Percentiles rank a stretch among this genome's conserved stretches.
Conservation (phyloP, 2,888 invertebrate species). For the Xylota sylvarum region DNA sequence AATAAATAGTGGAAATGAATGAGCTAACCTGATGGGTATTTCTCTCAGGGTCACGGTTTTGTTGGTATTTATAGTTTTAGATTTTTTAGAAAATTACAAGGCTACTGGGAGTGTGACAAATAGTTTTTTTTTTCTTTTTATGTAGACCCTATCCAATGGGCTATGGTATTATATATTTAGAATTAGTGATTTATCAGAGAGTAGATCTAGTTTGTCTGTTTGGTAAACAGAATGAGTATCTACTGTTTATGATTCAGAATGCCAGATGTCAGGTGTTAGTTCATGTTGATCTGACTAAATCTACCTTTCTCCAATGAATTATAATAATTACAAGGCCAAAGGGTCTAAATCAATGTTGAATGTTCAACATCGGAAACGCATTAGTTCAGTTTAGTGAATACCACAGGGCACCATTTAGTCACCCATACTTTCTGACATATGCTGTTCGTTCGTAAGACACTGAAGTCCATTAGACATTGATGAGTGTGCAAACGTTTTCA, state of each 20-base stretch:
- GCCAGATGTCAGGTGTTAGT: background rate
- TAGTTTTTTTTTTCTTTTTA: background rate
- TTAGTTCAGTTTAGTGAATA: too few relatives aligned
- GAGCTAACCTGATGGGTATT: constrained; percentile 46
- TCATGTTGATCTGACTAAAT: background rate
- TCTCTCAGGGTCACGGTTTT: constrained; percentile 40
- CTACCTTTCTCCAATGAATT: too few relatives aligned
- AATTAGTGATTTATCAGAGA: background rate
- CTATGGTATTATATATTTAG: background rate
- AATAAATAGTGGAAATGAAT: constrained; percentile 18
- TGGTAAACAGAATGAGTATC: background rate
- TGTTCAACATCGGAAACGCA: too few relatives aligned
- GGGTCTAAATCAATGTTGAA: too few relatives aligned
- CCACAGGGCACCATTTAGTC: too few relatives aligned
- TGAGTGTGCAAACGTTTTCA: too few relatives aligned
- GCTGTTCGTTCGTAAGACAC: too few relatives aligned
- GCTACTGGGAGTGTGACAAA: constrained; percentile 6
- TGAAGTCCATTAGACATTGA: too few relatives aligned
- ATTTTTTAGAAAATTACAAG: background rate
- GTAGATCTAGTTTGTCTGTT: background rate
- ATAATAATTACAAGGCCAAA: too few relatives aligned
- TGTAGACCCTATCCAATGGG: background rate
- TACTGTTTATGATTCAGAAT: background rate
- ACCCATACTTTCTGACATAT: too few relatives aligned
- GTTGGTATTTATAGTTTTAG: constrained; percentile 17